These are phyloP conservation scores for Salpingus planirostris DNA, from an alignment of 2,888 invertebrate genomes.

Conservation along the genomic window DNA sequence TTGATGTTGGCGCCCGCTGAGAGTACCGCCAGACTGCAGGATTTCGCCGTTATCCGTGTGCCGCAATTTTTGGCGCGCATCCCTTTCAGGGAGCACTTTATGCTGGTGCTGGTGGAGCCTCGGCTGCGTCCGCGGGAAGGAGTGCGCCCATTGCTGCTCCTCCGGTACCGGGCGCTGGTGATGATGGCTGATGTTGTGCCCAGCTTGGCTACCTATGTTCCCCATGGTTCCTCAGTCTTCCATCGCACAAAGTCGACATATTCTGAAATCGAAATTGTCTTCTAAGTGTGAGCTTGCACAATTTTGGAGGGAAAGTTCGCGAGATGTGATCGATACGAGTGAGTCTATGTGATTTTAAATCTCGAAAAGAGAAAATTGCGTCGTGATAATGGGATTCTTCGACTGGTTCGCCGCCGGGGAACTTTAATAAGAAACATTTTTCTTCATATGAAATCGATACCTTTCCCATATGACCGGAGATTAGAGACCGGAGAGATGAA, in stretches of 20 bases:
- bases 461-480: too few species aligned
- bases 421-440: too few species aligned
- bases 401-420: too few species aligned
- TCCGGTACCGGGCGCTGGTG: slow-evolving; percentile 20
- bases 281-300: too few species aligned
- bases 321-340: too few species aligned
- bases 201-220: slow-evolving; percentile 38
- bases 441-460: too few species aligned
- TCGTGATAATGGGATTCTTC: too few species aligned
- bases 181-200: slow-evolving; percentile 28
- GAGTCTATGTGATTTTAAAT: too few species aligned
- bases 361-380: too few species aligned
- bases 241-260: slow-evolving; percentile 10
- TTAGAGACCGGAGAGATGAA: too few species aligned
- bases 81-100: slow-evolving; percentile 60
- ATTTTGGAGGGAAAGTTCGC: too few species aligned
- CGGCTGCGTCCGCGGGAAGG: slow-evolving; percentile 30
- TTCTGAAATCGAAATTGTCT: slow-evolving; percentile 13
- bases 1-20: slow-evolving; percentile 53
- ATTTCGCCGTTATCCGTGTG: slow-evolving; percentile 78
- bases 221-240: slow-evolving; percentile 30
- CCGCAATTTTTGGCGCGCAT: slow-evolving; percentile 53
- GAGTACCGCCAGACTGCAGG: slow-evolving; percentile 73
- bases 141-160: slow-evolving; percentile 32
- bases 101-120: slow-evolving; percentile 27